Base-by-base conservation (phyloP, 1,140 invertebrate genomes). In the Bilobella aurantiaca region DNA sequence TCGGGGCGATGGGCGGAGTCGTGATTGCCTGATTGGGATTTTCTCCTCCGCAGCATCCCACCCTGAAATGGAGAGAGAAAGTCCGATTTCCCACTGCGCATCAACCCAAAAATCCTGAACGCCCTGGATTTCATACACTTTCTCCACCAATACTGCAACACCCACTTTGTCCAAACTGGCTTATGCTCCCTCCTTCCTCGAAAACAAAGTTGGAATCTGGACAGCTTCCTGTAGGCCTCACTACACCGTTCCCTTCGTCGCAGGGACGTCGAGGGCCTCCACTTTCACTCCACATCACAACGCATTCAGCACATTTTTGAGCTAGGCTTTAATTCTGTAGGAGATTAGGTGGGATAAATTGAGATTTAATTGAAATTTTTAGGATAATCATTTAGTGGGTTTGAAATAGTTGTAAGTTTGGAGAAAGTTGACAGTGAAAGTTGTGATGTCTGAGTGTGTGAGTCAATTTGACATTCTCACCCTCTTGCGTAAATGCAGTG, bases 21-120 rank as follows among this genome's bases (percentile, higher is more conserved):
- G 64, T 34, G 58, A 65, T 67, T 73, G n/a, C n/a, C n/a, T n/a
- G n/a, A n/a, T 67, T 63, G 71, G 71, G 70, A 12, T 73, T 73
- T 72, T 65, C 66, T 68, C 69, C 49, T 73, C 71, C 67, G 61
- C 68, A 70, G 64, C 71, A 68, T 72, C 71, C 71, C 69, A 63
- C 68, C 71, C 66, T 56, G 21, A 34, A 27, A 14, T 18, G 14
- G 16, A 21, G 25, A 62, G 31, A n/a, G 27, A 49, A 14, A 14
- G 32, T 34, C 32, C 31, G 21, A 30, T 12, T 34, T 5, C 34
- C n/a, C 42, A 14, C 62, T 57, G 47, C 25, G 16, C 23, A 60
- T 61, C 57, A 8, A 21, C 28, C 3, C 28, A 14, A 8, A 53
- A 53, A 53, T 53, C 49, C 37, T n/a, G 37, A 12, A 16, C 8